Percentiles rank a stretch among this genome's conserved stretches.
Evolutionary conservation across 2,888 invertebrate species (phyloP).

Genomic region (Elysia crispata): DNA sequence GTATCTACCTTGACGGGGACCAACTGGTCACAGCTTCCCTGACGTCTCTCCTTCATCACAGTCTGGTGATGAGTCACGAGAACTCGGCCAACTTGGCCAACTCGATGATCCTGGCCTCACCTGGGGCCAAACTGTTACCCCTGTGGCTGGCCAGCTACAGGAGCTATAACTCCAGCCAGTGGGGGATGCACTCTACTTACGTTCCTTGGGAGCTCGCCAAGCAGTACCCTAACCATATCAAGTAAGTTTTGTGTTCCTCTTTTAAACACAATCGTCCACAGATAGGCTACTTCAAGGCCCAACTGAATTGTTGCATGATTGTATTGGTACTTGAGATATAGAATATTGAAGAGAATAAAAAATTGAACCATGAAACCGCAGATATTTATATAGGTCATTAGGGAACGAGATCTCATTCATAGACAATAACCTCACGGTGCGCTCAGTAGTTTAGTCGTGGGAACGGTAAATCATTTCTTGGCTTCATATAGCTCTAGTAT

Average conservation of each 20-base stretch:
- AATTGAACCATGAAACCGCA: too few species aligned
- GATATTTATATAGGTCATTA: too few species aligned
- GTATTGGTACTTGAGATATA: not conserved
- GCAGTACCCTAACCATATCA: not conserved
- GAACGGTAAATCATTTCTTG: too few species aligned
- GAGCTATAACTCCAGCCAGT: slow-evolving; percentile 53
- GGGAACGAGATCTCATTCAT: too few species aligned
- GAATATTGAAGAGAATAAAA: not conserved
- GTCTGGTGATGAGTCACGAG: slow-evolving; percentile 67
- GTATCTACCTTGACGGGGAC: slow-evolving; percentile 73
- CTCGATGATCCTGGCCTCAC: slow-evolving; percentile 65
- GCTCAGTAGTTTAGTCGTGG: too few species aligned
- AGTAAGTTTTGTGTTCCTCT: not conserved
- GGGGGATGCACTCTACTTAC: slow-evolving; percentile 34
- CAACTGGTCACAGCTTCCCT: slow-evolving; percentile 64
- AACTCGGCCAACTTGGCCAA: slow-evolving; percentile 61
- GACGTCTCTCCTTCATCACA: slow-evolving; percentile 60
- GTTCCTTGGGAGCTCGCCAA: slow-evolving; percentile 30
- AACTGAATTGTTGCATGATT: too few species aligned
- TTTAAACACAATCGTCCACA: too few species aligned
- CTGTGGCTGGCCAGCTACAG: slow-evolving; percentile 65
- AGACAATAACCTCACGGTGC: too few species aligned
- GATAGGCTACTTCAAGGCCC: too few species aligned
- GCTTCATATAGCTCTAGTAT: too few species aligned
- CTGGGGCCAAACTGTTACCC: slow-evolving; percentile 61